phyloP scores from a whole-genome alignment of 2,888 invertebrate species.

The Epinotia brunnichana region DNA sequence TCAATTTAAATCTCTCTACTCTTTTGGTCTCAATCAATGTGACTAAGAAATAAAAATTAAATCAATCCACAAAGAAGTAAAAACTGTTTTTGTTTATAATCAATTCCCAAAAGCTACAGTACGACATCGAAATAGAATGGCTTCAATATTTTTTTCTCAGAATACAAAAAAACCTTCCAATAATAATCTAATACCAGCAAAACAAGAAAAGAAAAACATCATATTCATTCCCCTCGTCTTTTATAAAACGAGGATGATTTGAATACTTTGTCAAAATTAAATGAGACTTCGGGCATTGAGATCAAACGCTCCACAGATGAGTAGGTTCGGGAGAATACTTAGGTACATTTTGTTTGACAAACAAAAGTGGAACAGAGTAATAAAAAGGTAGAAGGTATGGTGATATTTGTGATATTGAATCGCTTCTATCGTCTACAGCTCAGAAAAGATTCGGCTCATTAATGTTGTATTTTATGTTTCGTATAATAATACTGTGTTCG shows the following conservation, averaged over 20 bases:
- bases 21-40: no score
- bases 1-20: no score
- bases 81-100: background rate
- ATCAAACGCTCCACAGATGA: conserved; percentile 52
- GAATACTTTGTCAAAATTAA: conserved; percentile 53
- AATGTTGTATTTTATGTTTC: background rate
- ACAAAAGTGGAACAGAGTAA: conserved; percentile 16
- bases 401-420: conserved; percentile 20
- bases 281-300: conserved; percentile 47
- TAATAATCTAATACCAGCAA: conserved; percentile 27
- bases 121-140: background rate
- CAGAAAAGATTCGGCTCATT: background rate
- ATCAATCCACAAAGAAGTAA: background rate
- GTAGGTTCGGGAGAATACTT: conserved; percentile 16
- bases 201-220: conserved; percentile 32
- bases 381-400: conserved; percentile 15
- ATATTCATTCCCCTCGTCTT: conserved; percentile 24
- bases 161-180: conserved; percentile 26
- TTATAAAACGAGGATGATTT: conserved; percentile 48
- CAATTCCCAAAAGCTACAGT: background rate
- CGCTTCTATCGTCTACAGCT: background rate
- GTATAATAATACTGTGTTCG: no score
- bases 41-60: background rate
- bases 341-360: conserved; percentile 32
- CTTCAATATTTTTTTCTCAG: conserved; percentile 5